Conservation (phyloP, 2,113 vertebrate species). For the Hydrochoerus hydrochaeris region DNA sequence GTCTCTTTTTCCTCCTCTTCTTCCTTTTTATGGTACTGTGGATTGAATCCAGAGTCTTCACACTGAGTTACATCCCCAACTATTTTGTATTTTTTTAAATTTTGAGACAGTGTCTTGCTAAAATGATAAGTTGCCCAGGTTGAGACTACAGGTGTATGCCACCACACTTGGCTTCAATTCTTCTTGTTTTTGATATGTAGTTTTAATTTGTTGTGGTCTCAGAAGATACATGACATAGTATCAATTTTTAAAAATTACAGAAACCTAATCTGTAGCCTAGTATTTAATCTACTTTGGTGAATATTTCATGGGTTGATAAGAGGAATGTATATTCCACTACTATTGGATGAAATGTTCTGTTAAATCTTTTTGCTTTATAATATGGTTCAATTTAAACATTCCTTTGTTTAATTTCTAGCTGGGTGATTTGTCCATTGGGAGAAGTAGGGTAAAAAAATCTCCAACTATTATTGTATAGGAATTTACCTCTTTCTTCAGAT, state of each 20-base stretch:
- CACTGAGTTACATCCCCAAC: not conserved
- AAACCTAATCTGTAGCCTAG: not conserved
- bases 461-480: not conserved
- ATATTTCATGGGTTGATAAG: not conserved
- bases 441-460: not conserved
- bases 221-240: too few relatives aligned
- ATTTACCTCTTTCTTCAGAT: not conserved
- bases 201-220: not conserved
- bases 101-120: not conserved
- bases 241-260: not conserved
- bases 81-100: not conserved
- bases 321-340: not conserved
- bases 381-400: not conserved
- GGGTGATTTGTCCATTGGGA: not conserved
- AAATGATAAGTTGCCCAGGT: not conserved
- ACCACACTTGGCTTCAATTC: not conserved
- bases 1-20: not conserved
- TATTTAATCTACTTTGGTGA: too few relatives aligned
- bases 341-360: not conserved
- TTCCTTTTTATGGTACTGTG: not conserved
- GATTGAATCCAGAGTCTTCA: not conserved
- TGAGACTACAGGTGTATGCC: not conserved
- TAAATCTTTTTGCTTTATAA: not conserved
- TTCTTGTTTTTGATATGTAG: not conserved
- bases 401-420: not conserved